phyloP scores from a whole-genome alignment of 2,888 invertebrate species.

The Thymelicus acteon region DNA sequence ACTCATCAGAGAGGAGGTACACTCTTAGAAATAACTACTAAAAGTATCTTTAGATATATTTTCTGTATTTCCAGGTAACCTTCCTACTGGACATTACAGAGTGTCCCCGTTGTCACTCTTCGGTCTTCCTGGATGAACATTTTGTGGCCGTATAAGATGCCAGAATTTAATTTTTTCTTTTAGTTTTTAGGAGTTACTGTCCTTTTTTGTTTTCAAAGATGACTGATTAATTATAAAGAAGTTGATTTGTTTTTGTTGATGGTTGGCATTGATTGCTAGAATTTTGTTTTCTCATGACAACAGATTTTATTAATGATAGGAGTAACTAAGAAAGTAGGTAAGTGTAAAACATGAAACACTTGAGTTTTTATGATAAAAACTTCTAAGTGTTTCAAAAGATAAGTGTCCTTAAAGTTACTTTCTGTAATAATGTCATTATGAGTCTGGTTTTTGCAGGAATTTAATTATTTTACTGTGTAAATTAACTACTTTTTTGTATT shows the following conservation, averaged over 20 bases:
- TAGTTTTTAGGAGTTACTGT: conserved; percentile 13
- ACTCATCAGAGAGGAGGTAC: too few relatives aligned
- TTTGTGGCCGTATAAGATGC: conserved; percentile 41
- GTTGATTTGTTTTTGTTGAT: conserved; percentile 3
- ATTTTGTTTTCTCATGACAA: conserved; percentile 13
- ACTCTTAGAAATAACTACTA: too few relatives aligned
- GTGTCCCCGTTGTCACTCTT: conserved; percentile 77
- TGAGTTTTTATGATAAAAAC: conserved; percentile 38
- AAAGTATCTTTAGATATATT: neutral
- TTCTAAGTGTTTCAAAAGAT: conserved; percentile 24
- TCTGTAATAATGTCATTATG: neutral
- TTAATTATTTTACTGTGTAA: too few relatives aligned
- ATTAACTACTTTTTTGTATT: conserved; percentile 12
- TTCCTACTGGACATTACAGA: conserved; percentile 78
- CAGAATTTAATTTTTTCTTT: conserved; percentile 28
- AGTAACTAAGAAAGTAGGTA: neutral
- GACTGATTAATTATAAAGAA: neutral
- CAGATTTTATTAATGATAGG: neutral
- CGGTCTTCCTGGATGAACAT: conserved; percentile 72
- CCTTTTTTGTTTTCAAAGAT: conserved; percentile 18
- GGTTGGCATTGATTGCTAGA: conserved; percentile 35
- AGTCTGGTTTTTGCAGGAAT: neutral
- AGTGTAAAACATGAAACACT: conserved; percentile 11
- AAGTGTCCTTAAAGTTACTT: neutral
- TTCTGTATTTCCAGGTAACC: conserved; percentile 64